Base-by-base conservation (phyloP, 2,113 vertebrate genomes). In the Ancistrus triradiatus region DNA sequence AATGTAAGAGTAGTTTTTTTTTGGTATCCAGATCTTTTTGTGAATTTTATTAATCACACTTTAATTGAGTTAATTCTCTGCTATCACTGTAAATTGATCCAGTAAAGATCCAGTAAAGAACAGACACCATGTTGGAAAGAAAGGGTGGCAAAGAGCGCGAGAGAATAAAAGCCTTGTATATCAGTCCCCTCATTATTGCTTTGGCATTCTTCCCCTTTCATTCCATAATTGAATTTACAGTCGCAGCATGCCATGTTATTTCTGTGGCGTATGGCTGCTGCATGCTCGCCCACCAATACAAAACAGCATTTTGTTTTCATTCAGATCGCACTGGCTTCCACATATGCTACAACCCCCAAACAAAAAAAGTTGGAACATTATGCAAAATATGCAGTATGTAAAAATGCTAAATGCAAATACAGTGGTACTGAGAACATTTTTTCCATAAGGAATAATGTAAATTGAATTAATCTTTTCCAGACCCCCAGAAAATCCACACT, bases 181-280 rank as follows among this genome's bases (percentile, higher is more conserved):
- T 66, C 46, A 42, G 47, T 42, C 31, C 28, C 31, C 24, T 13
- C 13, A 14, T 18, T 50, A n/a, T 50, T 50, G 38, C 31, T 46
- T 21, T 66, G 53, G 33, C 53, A 59, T 50, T 59, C 24, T 15
- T 58, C 35, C 46, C 17, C 14, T 50, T 49, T 50, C 24, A 58
- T 66, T 59, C 18, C 53, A 11, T 66, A 66, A 66, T 66, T 59
- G 35, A 58, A 59, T 66, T 40, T 50, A 43, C 13, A 27, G 44
- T 31, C 24, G 15, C 44, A 50, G 53, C 35, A 59, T 31, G 25
- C 33, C 15, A 35, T 48, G 44, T 19, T 37, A 24, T 56, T 56
- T 55, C 21, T 28, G 21, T 47, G 66, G 17, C 59, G 7, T 48
- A 37, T 40, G 57, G 17, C 15, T 47, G 28, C 28, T 44, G 48